Evolutionary conservation across 2,113 vertebrate genomes (phyloP).

Genomic region (Terrapene triunguis): DNA sequence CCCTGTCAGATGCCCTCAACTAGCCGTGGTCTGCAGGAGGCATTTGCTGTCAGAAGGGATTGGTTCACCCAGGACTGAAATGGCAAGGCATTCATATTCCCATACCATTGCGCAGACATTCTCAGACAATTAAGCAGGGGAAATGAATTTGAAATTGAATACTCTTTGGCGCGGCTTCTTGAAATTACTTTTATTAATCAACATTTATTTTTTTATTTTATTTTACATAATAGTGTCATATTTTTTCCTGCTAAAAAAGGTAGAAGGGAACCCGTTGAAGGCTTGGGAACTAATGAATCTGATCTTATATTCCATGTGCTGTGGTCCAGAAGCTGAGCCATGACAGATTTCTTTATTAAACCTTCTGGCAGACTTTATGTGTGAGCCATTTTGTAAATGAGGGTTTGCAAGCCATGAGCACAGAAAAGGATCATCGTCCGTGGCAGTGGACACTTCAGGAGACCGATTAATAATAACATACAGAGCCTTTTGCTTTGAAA

Average conservation of each 20-base stretch:
- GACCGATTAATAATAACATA: slow-evolving; percentile 4
- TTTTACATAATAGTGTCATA: slow-evolving; percentile 45
- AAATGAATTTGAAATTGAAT: slow-evolving; percentile 74
- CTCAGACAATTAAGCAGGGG: slow-evolving; percentile 66
- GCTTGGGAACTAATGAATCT: slow-evolving; percentile 25
- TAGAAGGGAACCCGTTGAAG: neutral
- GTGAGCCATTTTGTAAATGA: neutral
- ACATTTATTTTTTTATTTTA: slow-evolving; percentile 53
- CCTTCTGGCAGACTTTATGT: neutral
- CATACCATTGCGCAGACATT: slow-evolving; percentile 39
- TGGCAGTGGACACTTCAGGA: slow-evolving; percentile 9
- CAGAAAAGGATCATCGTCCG: slow-evolving; percentile 24
- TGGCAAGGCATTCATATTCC: slow-evolving; percentile 29
- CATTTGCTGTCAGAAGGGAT: neutral
- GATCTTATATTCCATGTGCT: neutral
- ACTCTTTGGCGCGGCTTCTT: slow-evolving; percentile 18
- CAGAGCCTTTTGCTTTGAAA: slow-evolving; percentile 43
- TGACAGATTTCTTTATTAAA: slow-evolving; percentile 37
- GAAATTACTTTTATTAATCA: slow-evolving; percentile 77
- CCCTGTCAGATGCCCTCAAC: neutral
- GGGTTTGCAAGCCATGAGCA: slow-evolving; percentile 4
- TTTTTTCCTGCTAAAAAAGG: slow-evolving; percentile 46
- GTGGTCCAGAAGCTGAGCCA: neutral
- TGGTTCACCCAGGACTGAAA: neutral
- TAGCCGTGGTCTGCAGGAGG: neutral